A percentile compares a stretch with the other conserved stretches of the same genome.
phyloP scores from a whole-genome alignment of 1,140 invertebrate species.

The Philopotamus ludificatus region DNA sequence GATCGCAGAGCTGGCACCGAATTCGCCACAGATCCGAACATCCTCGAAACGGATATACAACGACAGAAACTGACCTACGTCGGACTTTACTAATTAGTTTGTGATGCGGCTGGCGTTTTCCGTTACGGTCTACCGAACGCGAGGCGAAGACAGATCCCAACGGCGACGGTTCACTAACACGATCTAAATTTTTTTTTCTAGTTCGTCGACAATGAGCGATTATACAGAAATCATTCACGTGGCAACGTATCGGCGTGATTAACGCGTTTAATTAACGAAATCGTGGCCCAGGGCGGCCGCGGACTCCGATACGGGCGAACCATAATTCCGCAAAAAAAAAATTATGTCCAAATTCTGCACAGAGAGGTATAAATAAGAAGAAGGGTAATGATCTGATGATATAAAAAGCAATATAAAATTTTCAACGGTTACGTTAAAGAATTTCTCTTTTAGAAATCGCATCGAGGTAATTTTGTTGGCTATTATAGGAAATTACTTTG shows the following conservation, averaged over 20 bases:
- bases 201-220: not conserved
- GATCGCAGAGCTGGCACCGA: too few species aligned
- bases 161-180: not conserved
- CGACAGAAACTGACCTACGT: too few species aligned
- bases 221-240: not conserved
- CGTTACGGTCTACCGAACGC: not conserved
- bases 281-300: too few species aligned
- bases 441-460: not conserved
- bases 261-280: not conserved
- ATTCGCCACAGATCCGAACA: too few species aligned
- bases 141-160: not conserved
- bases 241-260: not conserved
- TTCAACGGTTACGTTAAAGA: not conserved
- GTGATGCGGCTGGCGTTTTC: not conserved
- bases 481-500: too few species aligned
- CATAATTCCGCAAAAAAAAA: too few species aligned
- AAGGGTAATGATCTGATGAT: not conserved
- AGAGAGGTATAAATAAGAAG: too few species aligned
- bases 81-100: not conserved
- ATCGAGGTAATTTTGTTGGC: too few species aligned
- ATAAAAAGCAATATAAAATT: not conserved
- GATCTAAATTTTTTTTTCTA: not conserved
- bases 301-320: too few species aligned
- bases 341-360: too few species aligned
- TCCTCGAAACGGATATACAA: too few species aligned